A percentile compares a stretch with the other conserved stretches of the same genome.
phyloP scores from a whole-genome alignment of 2,888 invertebrate species.

The Apamea crenata region DNA sequence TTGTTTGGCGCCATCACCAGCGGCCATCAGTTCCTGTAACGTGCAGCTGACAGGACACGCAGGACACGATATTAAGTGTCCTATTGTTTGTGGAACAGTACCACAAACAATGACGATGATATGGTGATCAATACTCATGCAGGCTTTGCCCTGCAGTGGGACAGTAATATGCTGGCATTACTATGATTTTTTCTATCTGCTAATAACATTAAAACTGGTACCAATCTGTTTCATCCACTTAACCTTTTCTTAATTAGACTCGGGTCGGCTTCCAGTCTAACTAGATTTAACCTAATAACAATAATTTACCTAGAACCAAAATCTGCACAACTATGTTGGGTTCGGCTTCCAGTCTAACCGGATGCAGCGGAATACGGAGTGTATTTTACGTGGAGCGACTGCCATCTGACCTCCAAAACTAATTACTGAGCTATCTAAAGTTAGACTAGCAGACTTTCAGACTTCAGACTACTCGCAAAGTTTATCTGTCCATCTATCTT shows the following conservation, averaged over 20 bases:
- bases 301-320: not conserved
- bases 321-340: not conserved
- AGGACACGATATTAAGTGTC: no score
- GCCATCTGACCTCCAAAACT: not conserved
- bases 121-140: no score
- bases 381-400: not conserved
- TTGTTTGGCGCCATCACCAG: no score
- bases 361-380: not conserved
- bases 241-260: not conserved
- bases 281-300: not conserved
- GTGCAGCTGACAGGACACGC: no score
- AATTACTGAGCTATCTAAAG: conserved; percentile 7
- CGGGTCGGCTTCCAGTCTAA: not conserved
- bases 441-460: not conserved
- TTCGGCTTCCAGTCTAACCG: not conserved
- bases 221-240: not conserved
- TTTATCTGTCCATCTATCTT: not conserved
- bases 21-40: no score
- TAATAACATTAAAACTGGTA: not conserved
- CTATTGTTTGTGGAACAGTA: no score
- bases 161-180: no score
- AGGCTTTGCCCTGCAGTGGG: not conserved
- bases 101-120: no score
- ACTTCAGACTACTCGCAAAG: not conserved
- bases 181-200: no score